Percentiles rank a stretch among this genome's conserved stretches.
phyloP scores from a whole-genome alignment of 2,888 invertebrate genomes.

The Petrolisthes manimaculis region DNA sequence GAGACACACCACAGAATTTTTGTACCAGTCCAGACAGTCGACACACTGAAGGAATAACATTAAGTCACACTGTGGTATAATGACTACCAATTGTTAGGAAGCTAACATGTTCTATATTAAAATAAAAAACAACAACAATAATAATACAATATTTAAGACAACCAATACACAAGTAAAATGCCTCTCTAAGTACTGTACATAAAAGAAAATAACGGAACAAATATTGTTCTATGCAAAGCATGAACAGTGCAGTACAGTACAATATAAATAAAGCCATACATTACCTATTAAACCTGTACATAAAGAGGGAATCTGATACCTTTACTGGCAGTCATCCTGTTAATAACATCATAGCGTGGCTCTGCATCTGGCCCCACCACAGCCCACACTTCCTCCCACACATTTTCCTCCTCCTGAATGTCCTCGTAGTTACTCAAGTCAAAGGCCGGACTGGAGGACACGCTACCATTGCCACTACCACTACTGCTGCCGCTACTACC shows the following conservation, averaged over 20 bases:
- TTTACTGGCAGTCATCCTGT: constrained; percentile 52
- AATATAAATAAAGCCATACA: too few species aligned
- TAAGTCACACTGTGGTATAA: too few species aligned
- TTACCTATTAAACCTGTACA: too few species aligned
- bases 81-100: too few species aligned
- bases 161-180: not conserved
- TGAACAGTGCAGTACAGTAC: too few species aligned
- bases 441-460: constrained; percentile 23
- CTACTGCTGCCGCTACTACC: constrained; percentile 33
- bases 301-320: constrained; percentile 7
- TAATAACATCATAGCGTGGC: constrained; percentile 28
- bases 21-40: constrained; percentile 56
- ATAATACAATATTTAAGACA: not conserved
- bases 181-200: not conserved
- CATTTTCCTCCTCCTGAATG: constrained; percentile 58
- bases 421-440: constrained; percentile 45
- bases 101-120: too few species aligned
- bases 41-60: constrained; percentile 25
- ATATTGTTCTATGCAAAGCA: too few species aligned
- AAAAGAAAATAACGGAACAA: too few species aligned
- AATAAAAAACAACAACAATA: too few species aligned
- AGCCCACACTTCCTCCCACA: constrained; percentile 40
- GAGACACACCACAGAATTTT: constrained; percentile 61
- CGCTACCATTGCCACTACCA: constrained; percentile 21
- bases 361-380: constrained; percentile 24